A percentile compares a stretch with the other conserved stretches of the same genome.
Evolutionary conservation across 2,113 vertebrate species (phyloP).

Genomic region (Ameiurus melas): DNA sequence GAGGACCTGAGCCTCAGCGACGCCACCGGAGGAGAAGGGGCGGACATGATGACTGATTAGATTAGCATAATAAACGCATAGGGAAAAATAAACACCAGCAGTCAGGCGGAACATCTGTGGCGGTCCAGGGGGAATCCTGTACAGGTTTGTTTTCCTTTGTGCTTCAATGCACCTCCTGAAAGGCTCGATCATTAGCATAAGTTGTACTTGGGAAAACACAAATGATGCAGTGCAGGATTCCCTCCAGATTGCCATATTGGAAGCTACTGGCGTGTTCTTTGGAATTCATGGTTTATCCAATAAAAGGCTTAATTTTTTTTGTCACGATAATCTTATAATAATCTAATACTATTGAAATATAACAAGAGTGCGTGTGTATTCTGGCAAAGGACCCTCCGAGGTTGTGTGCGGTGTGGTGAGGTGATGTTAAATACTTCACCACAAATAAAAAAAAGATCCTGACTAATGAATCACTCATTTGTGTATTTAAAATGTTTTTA

Average conservation of each 20-base stretch:
- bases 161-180: not conserved
- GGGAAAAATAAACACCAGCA: not conserved
- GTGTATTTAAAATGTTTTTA: not conserved
- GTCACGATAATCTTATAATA: not conserved
- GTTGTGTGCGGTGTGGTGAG: not conserved
- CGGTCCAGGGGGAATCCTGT: not conserved
- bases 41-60: constrained; percentile 84
- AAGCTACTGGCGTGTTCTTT: not conserved
- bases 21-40: constrained; percentile 89
- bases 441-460: not conserved
- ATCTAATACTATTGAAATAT: not conserved
- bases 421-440: not conserved
- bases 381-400: not conserved
- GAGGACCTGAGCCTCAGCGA: constrained; percentile 90
- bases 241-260: not conserved
- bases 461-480: not conserved
- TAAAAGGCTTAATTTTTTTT: not conserved
- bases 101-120: not conserved
- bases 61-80: not conserved
- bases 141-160: not conserved
- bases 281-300: not conserved
- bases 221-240: not conserved
- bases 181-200: not conserved
- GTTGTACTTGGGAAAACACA: not conserved
- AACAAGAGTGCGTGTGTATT: not conserved